phyloP scores from a whole-genome alignment of 2,888 invertebrate species.

The Torymus tubicola region DNA sequence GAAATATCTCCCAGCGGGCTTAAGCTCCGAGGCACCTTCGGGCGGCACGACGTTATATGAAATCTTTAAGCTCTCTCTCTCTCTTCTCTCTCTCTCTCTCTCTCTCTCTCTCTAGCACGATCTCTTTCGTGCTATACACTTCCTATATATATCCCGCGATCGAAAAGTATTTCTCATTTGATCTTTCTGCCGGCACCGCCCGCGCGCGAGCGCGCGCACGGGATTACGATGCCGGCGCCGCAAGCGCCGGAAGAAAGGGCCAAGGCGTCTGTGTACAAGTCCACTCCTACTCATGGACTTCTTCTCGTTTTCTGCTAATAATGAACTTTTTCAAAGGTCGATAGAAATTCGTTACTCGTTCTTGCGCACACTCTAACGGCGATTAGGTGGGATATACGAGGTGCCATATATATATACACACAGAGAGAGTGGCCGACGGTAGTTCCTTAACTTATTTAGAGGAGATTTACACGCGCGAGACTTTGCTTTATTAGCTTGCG shows the following conservation, averaged over 20 bases:
- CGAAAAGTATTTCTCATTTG: conserved; percentile 75
- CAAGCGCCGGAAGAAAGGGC: background rate
- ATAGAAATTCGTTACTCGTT: conserved; percentile 32
- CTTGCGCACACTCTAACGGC: background rate
- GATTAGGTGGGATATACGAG: conserved; percentile 6
- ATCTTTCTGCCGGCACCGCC: conserved; percentile 66
- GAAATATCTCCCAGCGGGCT: conserved; percentile 59
- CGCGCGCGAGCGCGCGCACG: conserved; percentile 65
- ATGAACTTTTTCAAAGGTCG: conserved; percentile 37
- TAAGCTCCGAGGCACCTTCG: conserved; percentile 59
- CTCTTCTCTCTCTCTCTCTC: conserved; percentile 46
- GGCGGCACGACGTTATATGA: conserved; percentile 65
- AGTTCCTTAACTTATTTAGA: conserved; percentile 39
- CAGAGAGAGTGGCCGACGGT: too few relatives aligned
- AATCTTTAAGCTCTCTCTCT: conserved; percentile 62
- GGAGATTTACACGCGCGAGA: conserved; percentile 9
- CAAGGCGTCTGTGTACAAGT: conserved; percentile 1
- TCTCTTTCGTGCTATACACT: too few relatives aligned
- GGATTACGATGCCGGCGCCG: conserved; percentile 66
- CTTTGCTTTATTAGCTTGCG: conserved; percentile 40
- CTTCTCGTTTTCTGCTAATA: conserved; percentile 29
- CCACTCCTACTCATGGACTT: background rate
- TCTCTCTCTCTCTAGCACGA: conserved; percentile 56
- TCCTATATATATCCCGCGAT: conserved; percentile 61
- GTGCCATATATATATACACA: background rate